A percentile compares a stretch with the other conserved stretches of the same genome.
Evolutionary conservation across 2,797 vertebrate species (phyloP).

Genomic region (Gymnothorax javanicus): DNA sequence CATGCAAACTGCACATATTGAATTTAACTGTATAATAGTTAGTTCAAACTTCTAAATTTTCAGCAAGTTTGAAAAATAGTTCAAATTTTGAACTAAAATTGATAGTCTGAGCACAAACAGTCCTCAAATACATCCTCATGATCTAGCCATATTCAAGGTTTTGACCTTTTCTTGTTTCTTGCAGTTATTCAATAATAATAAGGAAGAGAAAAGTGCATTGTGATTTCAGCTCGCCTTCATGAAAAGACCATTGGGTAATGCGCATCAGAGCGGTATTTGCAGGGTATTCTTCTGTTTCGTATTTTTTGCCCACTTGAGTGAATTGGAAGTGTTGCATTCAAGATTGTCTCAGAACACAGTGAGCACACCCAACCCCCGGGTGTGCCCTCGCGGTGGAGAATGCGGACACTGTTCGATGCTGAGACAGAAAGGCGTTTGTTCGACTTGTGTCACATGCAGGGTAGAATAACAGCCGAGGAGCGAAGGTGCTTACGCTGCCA

Average conservation of each 20-base stretch:
- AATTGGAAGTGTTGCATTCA: not conserved
- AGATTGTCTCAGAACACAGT: conserved; percentile 58
- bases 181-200: not conserved
- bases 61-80: too few species aligned
- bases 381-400: conserved; percentile 51
- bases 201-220: too few species aligned
- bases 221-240: too few species aligned
- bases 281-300: not conserved
- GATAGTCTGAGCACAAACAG: too few species aligned
- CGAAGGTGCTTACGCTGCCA: not conserved
- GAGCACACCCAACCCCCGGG: conserved; percentile 48
- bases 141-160: too few species aligned
- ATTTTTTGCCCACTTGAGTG: not conserved
- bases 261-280: not conserved
- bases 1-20: too few species aligned
- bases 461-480: conserved; percentile 59
- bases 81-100: too few species aligned
- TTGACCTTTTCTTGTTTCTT: not conserved
- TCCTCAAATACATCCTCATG: too few species aligned
- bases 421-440: conserved; percentile 69
- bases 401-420: conserved; percentile 44
- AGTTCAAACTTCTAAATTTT: too few species aligned
- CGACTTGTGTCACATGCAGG: conserved; percentile 57
- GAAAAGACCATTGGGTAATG: not conserved
- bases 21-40: too few species aligned